These are phyloP conservation scores for Polydrusus tereticollis DNA, from an alignment of 2,888 invertebrate species.

Conservation along the genomic window DNA sequence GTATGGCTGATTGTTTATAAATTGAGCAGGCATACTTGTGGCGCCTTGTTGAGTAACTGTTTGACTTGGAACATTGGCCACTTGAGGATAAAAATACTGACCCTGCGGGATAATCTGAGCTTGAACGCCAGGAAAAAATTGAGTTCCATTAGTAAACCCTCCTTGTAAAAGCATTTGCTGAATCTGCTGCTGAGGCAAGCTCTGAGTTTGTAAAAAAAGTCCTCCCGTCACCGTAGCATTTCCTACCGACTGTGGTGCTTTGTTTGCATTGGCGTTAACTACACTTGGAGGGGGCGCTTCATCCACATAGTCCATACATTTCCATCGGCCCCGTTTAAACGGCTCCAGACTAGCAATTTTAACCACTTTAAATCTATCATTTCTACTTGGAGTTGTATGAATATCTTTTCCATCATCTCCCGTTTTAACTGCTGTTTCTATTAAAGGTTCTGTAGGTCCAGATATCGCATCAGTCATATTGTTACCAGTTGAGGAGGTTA, in stretches of 20 bases:
- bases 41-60: constrained; percentile 60
- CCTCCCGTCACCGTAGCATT: constrained; percentile 58
- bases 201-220: constrained; percentile 65
- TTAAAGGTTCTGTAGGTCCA: constrained; percentile 48
- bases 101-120: constrained; percentile 63
- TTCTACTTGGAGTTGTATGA: constrained; percentile 70
- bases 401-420: constrained; percentile 70
- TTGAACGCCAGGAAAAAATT: constrained; percentile 60
- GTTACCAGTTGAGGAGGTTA: constrained; percentile 56
- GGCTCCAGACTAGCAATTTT: constrained; percentile 84
- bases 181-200: constrained; percentile 68
- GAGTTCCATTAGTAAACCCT: constrained; percentile 60
- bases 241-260: constrained; percentile 60
- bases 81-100: constrained; percentile 66
- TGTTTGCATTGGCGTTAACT: constrained; percentile 45
- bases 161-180: constrained; percentile 66
- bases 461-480: constrained; percentile 61
- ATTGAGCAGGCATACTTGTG: constrained; percentile 62
- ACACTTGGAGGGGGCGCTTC: constrained; percentile 68
- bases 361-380: constrained; percentile 81
- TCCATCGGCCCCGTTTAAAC: constrained; percentile 82
- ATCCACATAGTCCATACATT: constrained; percentile 83
- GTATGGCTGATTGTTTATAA: constrained; percentile 61
- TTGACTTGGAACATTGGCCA: constrained; percentile 62
- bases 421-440: constrained; percentile 61